Evolutionary conservation across 2,113 vertebrate species (phyloP).

Genomic region (Oryzias melastigma): DNA sequence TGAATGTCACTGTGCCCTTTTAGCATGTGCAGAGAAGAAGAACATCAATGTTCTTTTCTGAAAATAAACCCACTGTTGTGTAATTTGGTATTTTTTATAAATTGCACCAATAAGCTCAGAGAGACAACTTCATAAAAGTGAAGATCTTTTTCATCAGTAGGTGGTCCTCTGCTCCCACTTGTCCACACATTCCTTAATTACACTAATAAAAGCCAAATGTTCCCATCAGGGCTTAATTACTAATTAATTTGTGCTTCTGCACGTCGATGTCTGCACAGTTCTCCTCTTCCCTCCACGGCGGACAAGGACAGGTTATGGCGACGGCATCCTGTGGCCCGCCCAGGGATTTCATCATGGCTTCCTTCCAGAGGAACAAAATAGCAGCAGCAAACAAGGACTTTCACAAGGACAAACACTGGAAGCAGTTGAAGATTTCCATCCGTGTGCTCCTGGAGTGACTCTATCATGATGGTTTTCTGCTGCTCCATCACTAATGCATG

Average conservation of each 20-base stretch:
- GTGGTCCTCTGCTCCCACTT: no score
- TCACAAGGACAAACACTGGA: conserved; percentile 36
- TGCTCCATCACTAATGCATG: conserved; percentile 63
- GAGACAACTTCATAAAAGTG: no score
- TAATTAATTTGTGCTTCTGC: conserved; percentile 30
- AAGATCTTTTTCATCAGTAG: no score
- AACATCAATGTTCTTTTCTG: no score
- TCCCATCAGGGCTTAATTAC: conserved; percentile 27
- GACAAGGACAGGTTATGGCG: conserved; percentile 43
- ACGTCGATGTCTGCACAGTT: conserved; percentile 24
- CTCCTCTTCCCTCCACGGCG: conserved; percentile 10
- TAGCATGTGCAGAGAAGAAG: no score
- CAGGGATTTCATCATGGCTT: conserved; percentile 52
- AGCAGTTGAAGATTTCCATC: conserved; percentile 3
- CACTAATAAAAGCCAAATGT: no score
- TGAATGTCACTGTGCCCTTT: no score
- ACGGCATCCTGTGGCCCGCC: conserved; percentile 28
- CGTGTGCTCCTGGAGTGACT: no score
- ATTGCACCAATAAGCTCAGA: no score
- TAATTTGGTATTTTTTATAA: no score
- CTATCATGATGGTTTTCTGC: neutral
- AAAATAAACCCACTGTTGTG: no score
- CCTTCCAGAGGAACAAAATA: conserved; percentile 45
- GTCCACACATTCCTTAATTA: no score
- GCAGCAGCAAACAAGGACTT: conserved; percentile 33